Conservation (phyloP, 2,113 vertebrate species). For the Osmerus mordax region DNA sequence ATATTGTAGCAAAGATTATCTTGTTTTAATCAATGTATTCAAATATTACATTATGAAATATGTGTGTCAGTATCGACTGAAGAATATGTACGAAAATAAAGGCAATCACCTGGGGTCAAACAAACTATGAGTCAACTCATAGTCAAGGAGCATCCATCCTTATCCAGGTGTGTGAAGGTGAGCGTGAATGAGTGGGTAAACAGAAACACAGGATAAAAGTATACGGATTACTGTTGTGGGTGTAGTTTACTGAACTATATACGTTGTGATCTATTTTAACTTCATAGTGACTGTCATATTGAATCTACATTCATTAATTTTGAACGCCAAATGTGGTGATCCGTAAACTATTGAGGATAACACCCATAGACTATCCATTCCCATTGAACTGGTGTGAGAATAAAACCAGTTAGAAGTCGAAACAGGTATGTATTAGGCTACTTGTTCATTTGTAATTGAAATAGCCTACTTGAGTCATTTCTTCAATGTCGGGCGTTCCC, state of each 20-base stretch:
- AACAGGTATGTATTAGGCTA: too few species aligned
- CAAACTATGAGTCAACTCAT: neutral
- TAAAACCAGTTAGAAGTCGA: too few species aligned
- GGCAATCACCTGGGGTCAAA: neutral
- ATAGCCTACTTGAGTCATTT: too few species aligned
- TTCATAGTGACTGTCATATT: neutral
- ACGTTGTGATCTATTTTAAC: slow-evolving; percentile 10
- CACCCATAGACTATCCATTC: too few species aligned
- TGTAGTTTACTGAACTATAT: slow-evolving; percentile 19
- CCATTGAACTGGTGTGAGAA: too few species aligned
- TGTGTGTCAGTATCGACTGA: neutral
- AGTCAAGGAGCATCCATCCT: neutral
- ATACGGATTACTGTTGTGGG: slow-evolving; percentile 27
- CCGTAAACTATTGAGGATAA: too few species aligned
- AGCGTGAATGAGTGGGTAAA: neutral
- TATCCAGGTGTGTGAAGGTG: slow-evolving; percentile 1
- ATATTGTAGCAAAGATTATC: neutral
- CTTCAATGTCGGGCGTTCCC: too few species aligned
- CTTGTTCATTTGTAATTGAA: too few species aligned
- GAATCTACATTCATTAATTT: too few species aligned
- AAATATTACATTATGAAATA: slow-evolving; percentile 3
- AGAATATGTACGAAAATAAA: neutral
- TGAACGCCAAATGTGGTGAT: too few species aligned
- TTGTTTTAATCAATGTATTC: neutral
- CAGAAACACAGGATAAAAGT: neutral